Evolutionary conservation across 2,888 invertebrate species (phyloP).

Genomic region (Sipunculus nudus): DNA sequence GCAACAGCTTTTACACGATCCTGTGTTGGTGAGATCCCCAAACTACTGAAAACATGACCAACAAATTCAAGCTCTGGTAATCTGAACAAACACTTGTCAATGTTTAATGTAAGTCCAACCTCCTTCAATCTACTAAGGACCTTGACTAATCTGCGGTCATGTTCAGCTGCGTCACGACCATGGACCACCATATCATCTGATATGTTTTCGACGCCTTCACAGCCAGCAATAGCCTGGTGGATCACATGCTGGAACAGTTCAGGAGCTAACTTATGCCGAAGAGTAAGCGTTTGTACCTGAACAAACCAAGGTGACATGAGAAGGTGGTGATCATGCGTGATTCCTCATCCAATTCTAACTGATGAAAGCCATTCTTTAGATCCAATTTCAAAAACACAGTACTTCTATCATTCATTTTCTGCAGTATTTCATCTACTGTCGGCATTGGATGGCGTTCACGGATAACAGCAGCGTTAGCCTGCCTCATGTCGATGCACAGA

Average conservation of each 20-base stretch:
- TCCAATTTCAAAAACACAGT: conserved; percentile 16
- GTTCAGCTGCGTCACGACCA: background rate
- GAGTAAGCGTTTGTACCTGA: conserved; percentile 12
- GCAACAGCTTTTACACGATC: conserved; percentile 12
- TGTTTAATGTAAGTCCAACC: conserved; percentile 6
- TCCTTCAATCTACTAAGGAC: conserved; percentile 19
- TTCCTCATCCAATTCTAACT: conserved; percentile 14
- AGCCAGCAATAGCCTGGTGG: conserved; percentile 8
- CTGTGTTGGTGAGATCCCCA: background rate
- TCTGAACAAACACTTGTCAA: conserved; percentile 1
- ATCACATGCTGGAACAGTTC: conserved; percentile 21
- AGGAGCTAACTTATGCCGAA: conserved; percentile 20
- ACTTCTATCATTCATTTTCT: conserved; percentile 7
- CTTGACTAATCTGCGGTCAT: conserved; percentile 7
- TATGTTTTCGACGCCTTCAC: conserved; percentile 9
- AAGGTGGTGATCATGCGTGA: conserved; percentile 23
- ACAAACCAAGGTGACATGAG: conserved; percentile 7
- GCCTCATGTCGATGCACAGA: conserved; percentile 33
- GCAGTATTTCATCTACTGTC: conserved; percentile 21
- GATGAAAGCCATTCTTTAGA: conserved; percentile 16
- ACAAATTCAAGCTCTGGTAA: conserved; percentile 4
- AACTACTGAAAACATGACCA: conserved; percentile 17
- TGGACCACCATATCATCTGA: conserved; percentile 9
- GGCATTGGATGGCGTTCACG: conserved; percentile 28
- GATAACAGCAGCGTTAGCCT: conserved; percentile 31